phyloP scores from a whole-genome alignment of 2,113 vertebrate species.

The Suricata suricatta region DNA sequence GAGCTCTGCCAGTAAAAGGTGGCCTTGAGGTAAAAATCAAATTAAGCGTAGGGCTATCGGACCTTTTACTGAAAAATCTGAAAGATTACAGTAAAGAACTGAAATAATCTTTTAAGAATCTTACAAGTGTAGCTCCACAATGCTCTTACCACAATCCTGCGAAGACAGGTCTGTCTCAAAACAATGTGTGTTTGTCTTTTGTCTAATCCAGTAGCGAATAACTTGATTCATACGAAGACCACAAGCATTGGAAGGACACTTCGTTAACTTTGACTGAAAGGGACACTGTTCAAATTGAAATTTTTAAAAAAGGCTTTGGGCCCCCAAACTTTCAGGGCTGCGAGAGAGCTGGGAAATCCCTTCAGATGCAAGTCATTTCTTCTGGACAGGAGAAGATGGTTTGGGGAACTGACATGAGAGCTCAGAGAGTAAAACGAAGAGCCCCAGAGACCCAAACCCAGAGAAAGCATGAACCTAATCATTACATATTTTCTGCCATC shows the following conservation, averaged over 20 bases:
- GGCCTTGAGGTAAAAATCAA: background rate
- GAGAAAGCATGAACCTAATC: background rate
- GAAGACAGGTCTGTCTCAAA: background rate
- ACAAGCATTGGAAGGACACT: background rate
- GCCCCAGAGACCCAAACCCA: background rate
- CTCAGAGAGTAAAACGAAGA: background rate
- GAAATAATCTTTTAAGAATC: background rate
- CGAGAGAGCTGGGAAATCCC: background rate
- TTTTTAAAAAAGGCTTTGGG: background rate
- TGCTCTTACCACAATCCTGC: background rate
- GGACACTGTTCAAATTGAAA: background rate
- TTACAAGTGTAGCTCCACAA: background rate
- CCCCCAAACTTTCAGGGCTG: background rate
- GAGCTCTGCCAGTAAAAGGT: background rate
- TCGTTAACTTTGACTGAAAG: background rate
- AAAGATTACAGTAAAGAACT: background rate
- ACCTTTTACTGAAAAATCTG: background rate
- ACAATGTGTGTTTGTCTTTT: background rate
- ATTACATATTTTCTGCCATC: background rate
- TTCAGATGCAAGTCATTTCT: background rate
- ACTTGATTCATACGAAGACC: background rate
- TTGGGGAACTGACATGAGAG: background rate
- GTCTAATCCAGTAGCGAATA: background rate
- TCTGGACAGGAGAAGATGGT: background rate
- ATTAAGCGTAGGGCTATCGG: background rate